These are phyloP conservation scores for Ericerus pela DNA, from an alignment of 1,140 invertebrate species.

Conservation along the genomic window DNA sequence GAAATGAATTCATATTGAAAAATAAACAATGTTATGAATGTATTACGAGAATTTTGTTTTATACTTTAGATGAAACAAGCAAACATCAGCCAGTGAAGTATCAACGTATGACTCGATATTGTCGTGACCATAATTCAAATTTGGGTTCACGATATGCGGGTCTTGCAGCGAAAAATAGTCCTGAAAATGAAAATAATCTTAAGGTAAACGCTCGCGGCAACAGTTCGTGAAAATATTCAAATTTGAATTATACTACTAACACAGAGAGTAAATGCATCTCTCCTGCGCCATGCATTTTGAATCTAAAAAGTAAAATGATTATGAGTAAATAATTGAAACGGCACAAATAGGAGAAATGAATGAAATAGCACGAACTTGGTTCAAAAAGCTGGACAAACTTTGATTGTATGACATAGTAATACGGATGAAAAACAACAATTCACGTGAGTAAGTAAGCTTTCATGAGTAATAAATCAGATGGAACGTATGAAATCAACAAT, in stretches of 20 bases:
- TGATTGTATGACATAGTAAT: too few relatives aligned
- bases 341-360: too few relatives aligned
- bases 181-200: not conserved
- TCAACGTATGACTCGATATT: not conserved
- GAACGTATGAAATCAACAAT: too few relatives aligned
- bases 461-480: too few relatives aligned
- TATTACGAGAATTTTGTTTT: not conserved
- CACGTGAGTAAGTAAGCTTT: too few relatives aligned
- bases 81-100: not conserved
- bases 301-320: not conserved
- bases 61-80: not conserved
- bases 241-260: not conserved
- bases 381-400: too few relatives aligned
- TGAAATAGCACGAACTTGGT: too few relatives aligned
- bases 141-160: conserved; percentile 1
- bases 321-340: not conserved
- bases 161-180: not conserved
- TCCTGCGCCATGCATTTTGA: not conserved
- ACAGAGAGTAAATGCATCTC: not conserved
- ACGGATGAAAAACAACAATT: too few relatives aligned
- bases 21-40: not conserved
- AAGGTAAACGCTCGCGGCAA: not conserved
- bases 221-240: not conserved
- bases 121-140: not conserved
- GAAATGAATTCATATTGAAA: not conserved